Evolutionary conservation across 2,797 vertebrate genomes (phyloP).

Genomic region (Megaceryle alcyon): DNA sequence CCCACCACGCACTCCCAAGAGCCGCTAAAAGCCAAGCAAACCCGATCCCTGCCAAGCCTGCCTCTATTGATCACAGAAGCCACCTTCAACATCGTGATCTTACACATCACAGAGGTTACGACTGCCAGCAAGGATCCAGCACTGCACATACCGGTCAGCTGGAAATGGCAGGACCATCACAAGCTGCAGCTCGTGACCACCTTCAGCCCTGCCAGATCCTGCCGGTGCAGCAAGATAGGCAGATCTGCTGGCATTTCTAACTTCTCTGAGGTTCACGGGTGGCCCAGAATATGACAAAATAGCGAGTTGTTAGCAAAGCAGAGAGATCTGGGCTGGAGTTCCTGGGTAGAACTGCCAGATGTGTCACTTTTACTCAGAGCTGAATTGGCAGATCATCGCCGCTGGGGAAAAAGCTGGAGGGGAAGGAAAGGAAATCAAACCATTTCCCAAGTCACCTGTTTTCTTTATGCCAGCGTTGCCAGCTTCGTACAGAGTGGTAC

Average conservation of each 20-base stretch:
- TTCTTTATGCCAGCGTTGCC: neutral
- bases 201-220: neutral
- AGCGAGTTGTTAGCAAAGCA: neutral
- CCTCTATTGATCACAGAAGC: neutral
- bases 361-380: constrained; percentile 19
- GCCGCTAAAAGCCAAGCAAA: neutral
- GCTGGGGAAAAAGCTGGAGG: neutral
- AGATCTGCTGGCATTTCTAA: neutral
- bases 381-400: neutral
- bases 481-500: fast-evolving
- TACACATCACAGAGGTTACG: fast-evolving
- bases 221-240: neutral
- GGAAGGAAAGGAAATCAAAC: neutral
- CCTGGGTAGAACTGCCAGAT: constrained; percentile 16
- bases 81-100: neutral
- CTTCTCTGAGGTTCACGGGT: neutral
- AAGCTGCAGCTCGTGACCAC: neutral
- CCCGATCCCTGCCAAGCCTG: neutral
- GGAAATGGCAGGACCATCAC: neutral
- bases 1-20: neutral
- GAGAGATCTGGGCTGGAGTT: constrained; percentile 5
- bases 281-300: neutral
- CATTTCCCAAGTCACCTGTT: neutral
- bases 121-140: neutral
- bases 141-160: neutral